Conservation (phyloP, 2,113 vertebrate genomes). For the Porphyrio hochstetteri region DNA sequence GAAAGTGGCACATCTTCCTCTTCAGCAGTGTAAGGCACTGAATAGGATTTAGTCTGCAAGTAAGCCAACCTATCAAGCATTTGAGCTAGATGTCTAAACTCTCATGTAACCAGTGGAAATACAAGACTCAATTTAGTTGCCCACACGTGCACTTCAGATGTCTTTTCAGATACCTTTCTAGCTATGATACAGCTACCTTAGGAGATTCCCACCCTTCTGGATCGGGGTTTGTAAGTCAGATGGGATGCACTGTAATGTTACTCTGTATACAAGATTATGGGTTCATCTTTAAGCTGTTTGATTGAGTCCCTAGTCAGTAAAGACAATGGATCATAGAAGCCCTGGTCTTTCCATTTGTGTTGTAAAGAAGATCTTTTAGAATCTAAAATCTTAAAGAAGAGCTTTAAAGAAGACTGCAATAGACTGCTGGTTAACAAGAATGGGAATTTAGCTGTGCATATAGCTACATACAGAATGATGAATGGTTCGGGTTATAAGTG, state of each 20-base stretch:
- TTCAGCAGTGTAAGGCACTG: not conserved
- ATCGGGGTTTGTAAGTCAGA: not conserved
- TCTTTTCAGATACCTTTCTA: not conserved
- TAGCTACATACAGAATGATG: not conserved
- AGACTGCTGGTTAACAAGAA: not conserved
- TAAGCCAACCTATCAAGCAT: not conserved
- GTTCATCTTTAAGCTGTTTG: not conserved
- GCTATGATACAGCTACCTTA: not conserved
- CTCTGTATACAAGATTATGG: not conserved
- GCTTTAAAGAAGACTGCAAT: not conserved
- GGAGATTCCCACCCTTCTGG: not conserved
- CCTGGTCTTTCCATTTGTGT: not conserved
- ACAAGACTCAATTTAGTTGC: not conserved
- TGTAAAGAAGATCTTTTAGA: not conserved
- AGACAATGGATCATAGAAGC: not conserved
- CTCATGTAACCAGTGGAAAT: not conserved
- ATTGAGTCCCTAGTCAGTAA: not conserved
- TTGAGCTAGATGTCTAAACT: not conserved
- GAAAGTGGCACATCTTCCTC: not conserved
- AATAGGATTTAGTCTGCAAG: not conserved
- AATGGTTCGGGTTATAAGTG: too few species aligned
- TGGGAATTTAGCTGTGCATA: not conserved
- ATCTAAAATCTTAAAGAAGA: not conserved
- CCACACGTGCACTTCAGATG: not conserved
- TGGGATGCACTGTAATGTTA: not conserved